Base-by-base conservation (phyloP, 2,113 vertebrate species). In the Mormyrus lacerda region DNA sequence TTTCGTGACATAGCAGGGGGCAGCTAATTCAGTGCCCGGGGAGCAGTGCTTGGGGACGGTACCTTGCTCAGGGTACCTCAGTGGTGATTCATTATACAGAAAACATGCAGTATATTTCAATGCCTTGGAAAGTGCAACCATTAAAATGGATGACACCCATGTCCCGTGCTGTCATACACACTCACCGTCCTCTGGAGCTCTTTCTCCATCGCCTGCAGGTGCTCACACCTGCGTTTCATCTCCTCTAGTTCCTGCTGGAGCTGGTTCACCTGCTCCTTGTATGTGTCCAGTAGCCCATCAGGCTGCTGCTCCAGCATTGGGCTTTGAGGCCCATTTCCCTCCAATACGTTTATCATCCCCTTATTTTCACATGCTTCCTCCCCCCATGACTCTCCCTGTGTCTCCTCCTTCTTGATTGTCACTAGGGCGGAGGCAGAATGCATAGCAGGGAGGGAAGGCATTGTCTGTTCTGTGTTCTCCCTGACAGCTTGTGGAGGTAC, bases 151-250 rank as follows among this genome's bases (percentile, higher is more conserved):
- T 24, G 15, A 53, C 31, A 86, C 15, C 65, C 5, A 9, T 87
- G 10, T 19, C 85, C 15, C 1, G 4, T 39, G 3, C 42, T 47
- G n/a, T 47, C 31, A 79, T 8, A 31, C 27, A 51, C 13, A 88
- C 93, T 5, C 92, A 97, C 96, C 96, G 96, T 94, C 0, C 85
- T 94, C 84, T 95, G 96, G 5, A 94, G 96, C 61, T 96, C 95
- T 87, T 94, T 94, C 91, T 97, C 96, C 0, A 91, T 89, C 0
- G 91, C 93, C 47, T 96, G 94, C 89, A 96, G 91, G 51, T 93
- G 87, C 39, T 82, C 92, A 84, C 96, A 96, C 10, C 96, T 94
- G 35, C 93, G 92, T 55, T 92, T 95, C n/a, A 97, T 93, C 31
- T 84, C 92, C 21, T 94, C 92, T 47, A 97, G 93, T 58, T 97